phyloP scores from a whole-genome alignment of 2,797 vertebrate species.

The Heteromormyrus szaboi region DNA sequence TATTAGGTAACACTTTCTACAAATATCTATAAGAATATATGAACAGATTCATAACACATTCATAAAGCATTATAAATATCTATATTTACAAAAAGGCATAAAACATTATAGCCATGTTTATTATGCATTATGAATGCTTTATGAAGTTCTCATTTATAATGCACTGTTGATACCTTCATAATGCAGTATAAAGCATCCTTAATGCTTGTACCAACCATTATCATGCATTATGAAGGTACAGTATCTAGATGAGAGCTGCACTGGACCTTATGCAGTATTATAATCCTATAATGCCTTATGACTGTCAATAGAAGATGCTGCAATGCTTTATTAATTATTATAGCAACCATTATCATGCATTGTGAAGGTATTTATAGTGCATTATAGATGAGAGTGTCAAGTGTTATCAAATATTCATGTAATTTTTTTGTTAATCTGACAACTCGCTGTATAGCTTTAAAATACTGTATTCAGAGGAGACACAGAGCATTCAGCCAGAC shows the following conservation, averaged over 20 bases:
- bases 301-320: not conserved
- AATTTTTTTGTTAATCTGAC: not conserved
- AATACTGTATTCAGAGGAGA: not conserved
- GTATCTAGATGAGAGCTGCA: not conserved
- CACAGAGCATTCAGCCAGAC: not conserved
- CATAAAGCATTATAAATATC: not conserved
- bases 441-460: not conserved
- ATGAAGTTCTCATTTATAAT: not conserved
- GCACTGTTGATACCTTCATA: too few species aligned
- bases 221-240: not conserved
- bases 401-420: not conserved
- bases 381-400: not conserved
- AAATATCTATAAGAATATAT: not conserved
- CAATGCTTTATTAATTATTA: not conserved
- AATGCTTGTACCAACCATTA: not conserved
- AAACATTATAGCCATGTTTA: not conserved
- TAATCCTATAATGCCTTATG: not conserved
- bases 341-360: not conserved
- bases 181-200: not conserved
- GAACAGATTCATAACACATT: not conserved
- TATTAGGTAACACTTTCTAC: not conserved
- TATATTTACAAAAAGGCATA: not conserved
- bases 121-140: not conserved
- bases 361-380: not conserved
- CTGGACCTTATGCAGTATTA: not conserved